Evolutionary conservation across 2,797 vertebrate species (phyloP).

Genomic region (Poecilia gillii): DNA sequence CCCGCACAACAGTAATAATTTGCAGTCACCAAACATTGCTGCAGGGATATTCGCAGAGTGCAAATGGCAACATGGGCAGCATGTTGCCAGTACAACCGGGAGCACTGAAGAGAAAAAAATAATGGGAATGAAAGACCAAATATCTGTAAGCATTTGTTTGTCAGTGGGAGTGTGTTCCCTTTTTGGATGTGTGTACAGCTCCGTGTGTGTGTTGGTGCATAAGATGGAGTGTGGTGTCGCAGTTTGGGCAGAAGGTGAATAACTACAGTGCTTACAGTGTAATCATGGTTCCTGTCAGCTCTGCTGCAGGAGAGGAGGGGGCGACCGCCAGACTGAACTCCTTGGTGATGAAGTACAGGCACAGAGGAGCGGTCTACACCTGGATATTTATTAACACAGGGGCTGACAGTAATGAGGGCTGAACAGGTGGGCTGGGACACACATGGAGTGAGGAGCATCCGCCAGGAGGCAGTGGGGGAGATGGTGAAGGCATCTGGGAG

Average conservation of each 20-base stretch:
- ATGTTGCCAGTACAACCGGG: constrained; percentile 47
- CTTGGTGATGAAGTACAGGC: constrained; percentile 82
- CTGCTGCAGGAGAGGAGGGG: constrained; percentile 75
- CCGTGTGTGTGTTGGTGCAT: constrained; percentile 62
- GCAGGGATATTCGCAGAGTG: constrained; percentile 48
- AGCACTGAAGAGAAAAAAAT: constrained; percentile 61
- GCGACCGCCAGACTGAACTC: constrained; percentile 75
- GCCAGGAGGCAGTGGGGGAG: constrained; percentile 77
- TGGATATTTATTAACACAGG: constrained; percentile 87
- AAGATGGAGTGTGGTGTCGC: constrained; percentile 83
- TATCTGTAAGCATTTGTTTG: constrained; percentile 76
- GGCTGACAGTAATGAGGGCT: constrained; percentile 86
- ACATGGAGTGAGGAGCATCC: constrained; percentile 79
- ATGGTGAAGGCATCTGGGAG: constrained; percentile 70
- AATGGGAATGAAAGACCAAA: constrained; percentile 76
- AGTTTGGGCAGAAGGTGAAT: constrained; percentile 85
- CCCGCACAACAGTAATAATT: constrained; percentile 36
- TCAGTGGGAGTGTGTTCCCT: constrained; percentile 63
- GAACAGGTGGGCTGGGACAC: constrained; percentile 86
- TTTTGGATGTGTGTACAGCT: constrained; percentile 42
- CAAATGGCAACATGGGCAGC: constrained; percentile 53
- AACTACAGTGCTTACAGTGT: constrained; percentile 86
- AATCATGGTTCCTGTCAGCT: constrained; percentile 86
- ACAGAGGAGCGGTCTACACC: constrained; percentile 81
- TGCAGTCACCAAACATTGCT: constrained; percentile 46